Percentiles rank a stretch among this genome's conserved stretches.
Evolutionary conservation across 2,888 invertebrate genomes (phyloP).

Genomic region (Lepidocyrtoides sp.): DNA sequence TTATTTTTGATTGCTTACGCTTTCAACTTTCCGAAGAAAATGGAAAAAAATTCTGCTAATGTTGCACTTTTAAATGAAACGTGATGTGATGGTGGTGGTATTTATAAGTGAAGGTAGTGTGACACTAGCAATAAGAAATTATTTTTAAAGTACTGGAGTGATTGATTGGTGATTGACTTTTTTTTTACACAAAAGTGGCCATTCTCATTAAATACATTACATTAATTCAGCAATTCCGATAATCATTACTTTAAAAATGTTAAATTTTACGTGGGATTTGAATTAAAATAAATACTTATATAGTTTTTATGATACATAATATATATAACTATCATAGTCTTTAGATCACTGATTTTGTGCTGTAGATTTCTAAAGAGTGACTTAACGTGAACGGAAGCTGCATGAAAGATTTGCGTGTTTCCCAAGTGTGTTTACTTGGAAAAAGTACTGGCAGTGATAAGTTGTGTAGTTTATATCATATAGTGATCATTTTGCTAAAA

Average conservation of each 20-base stretch:
- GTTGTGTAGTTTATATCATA: background rate
- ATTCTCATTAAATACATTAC: slow-evolving; percentile 22
- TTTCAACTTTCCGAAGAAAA: slow-evolving; percentile 42
- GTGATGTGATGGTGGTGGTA: slow-evolving; percentile 13
- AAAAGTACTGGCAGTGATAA: slow-evolving; percentile 62
- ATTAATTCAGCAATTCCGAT: too few relatives aligned
- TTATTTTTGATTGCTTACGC: slow-evolving; percentile 33
- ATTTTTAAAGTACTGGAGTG: background rate
- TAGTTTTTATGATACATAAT: background rate
- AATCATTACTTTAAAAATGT: too few relatives aligned
- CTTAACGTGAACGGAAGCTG: slow-evolving; percentile 71
- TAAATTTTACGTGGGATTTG: background rate
- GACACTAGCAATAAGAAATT: background rate
- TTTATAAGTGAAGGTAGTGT: background rate
- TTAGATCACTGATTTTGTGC: slow-evolving; percentile 38
- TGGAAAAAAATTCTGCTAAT: slow-evolving; percentile 29
- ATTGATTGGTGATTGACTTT: slow-evolving; percentile 6
- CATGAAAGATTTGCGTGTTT: slow-evolving; percentile 72
- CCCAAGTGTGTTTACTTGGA: background rate
- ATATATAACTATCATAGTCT: slow-evolving; percentile 14
- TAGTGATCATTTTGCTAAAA: slow-evolving; percentile 5
- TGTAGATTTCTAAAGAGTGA: background rate
- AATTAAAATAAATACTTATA: background rate
- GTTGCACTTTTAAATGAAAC: slow-evolving; percentile 8
- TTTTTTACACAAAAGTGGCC: background rate